phyloP scores from a whole-genome alignment of 2,113 vertebrate genomes.

The Hoplias malabaricus region DNA sequence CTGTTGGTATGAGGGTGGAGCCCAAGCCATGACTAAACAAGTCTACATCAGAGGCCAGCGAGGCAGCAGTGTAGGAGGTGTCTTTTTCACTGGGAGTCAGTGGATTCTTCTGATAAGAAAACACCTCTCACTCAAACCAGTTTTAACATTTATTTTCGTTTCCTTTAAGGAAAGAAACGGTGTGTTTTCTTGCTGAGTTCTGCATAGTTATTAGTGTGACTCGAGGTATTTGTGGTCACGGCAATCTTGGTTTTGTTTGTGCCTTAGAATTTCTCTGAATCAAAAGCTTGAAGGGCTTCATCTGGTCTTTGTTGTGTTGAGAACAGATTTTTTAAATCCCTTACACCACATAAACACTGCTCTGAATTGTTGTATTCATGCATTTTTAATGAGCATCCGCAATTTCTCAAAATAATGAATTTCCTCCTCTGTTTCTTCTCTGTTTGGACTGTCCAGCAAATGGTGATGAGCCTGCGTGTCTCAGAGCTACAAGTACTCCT shows the following conservation, averaged over 20 bases:
- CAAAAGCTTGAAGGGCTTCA: background rate
- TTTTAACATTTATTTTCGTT: background rate
- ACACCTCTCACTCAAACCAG: background rate
- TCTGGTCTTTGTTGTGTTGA: background rate
- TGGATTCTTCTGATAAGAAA: background rate
- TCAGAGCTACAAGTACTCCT: slow-evolving; percentile 98
- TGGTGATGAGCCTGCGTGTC: slow-evolving; percentile 99
- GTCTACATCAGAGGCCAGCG: background rate
- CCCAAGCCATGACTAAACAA: background rate
- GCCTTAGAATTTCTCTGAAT: too few relatives aligned
- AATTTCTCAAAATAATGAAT: background rate
- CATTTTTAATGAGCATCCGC: background rate
- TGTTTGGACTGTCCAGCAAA: slow-evolving; percentile 82
- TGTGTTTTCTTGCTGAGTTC: background rate
- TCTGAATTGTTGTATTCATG: background rate
- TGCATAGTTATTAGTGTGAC: background rate
- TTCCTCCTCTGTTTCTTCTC: slow-evolving; percentile 39
- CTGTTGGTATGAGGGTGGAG: background rate
- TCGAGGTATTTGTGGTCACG: background rate
- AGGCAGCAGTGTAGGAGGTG: background rate
- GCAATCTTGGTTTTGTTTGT: background rate
- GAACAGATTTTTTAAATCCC: too few relatives aligned
- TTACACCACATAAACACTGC: too few relatives aligned
- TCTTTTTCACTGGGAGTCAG: background rate
- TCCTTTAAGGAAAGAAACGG: background rate